Base-by-base conservation (phyloP, 2,797 vertebrate genomes). In the Epinephelus coioides region DNA sequence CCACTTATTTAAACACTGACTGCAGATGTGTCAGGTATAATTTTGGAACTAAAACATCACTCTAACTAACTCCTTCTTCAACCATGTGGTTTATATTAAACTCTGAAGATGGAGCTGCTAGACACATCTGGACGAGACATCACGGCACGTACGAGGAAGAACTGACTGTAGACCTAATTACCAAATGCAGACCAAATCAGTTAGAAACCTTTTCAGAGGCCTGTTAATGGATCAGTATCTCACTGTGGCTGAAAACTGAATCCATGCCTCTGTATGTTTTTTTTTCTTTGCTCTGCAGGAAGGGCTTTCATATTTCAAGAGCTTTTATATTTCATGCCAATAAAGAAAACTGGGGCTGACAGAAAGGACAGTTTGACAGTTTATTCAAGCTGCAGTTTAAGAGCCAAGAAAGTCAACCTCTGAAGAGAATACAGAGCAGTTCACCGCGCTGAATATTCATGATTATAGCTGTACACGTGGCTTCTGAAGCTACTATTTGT, bases 281-380 rank as follows among this genome's bases (percentile, higher is more conserved):
- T 62, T 53, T 69, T 50, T 46, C 14, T 5, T 43, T 7, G 17
- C 73, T 82, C 60, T 43, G 83, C 71, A 56, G 78, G 53, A 84
- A 76, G 11, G 19, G 15, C 76, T 86, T 88, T 92, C 54, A 85
- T 78, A 78, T 73, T 86, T 91, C 84, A 84, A 79, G 83, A 85
- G 70, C 83, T 76, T 90, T 89, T 89, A 86, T 78, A 81, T 87
- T 89, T 81, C 59, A 56, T 71, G 87, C 82, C 88, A 89, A 88
- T 85, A 84, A 86, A 79, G 73, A 69, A 78, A 87, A 86, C n/a
- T 67, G 8, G 0, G 53, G 65, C 78, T 80, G 89, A 90, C 86
- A 88, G 89, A 81, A 72, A 85, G 84, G 90, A 88, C 83, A 85
- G 70, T 85, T 88, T 92, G 91, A 91, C 88, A 87, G 88, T 87